Percentiles rank a stretch among this genome's conserved stretches.
Conservation (phyloP, 35 echinoderm and acorn worm genomes). For the Hemicentrotus pulcherrimus region DNA sequence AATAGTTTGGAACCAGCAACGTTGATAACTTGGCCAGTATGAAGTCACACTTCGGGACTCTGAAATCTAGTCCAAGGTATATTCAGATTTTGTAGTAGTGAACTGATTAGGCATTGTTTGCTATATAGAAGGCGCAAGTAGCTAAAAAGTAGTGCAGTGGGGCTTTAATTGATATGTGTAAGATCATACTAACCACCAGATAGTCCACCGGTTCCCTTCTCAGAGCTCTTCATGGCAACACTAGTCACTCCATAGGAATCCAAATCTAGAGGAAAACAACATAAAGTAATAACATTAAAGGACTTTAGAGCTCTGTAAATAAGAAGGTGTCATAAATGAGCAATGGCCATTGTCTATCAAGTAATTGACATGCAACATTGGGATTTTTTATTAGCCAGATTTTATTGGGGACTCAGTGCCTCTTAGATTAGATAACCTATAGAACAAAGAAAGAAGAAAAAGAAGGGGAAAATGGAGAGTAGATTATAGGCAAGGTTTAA, state of each 20-base stretch:
- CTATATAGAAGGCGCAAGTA: too few species aligned
- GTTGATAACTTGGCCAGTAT: too few species aligned
- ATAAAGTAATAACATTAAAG: neutral
- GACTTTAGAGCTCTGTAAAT: neutral
- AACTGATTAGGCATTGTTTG: too few species aligned
- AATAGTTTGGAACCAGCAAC: too few species aligned
- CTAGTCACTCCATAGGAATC: constrained; percentile 21
- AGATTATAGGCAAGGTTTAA: too few species aligned
- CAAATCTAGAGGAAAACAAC: neutral
- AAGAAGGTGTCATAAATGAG: neutral
- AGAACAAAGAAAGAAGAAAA: neutral
- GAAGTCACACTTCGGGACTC: too few species aligned
- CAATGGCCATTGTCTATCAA: neutral
- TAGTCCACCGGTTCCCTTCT: constrained; percentile 16
- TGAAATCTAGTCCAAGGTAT: too few species aligned
- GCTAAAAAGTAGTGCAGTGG: too few species aligned
- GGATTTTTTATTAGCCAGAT: neutral
- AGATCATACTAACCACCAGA: constrained; percentile 19
- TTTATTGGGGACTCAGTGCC: neutral
- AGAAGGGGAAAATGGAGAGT: too few species aligned
- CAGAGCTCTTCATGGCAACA: constrained; percentile 18
- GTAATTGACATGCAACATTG: neutral
- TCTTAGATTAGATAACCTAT: neutral
- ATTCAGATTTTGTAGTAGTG: too few species aligned
- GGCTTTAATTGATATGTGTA: neutral